A percentile compares a stretch with the other conserved stretches of the same genome.
These are phyloP conservation scores for Leptura quadrifasciata DNA, from an alignment of 2,888 invertebrate species.

Conservation along the genomic window DNA sequence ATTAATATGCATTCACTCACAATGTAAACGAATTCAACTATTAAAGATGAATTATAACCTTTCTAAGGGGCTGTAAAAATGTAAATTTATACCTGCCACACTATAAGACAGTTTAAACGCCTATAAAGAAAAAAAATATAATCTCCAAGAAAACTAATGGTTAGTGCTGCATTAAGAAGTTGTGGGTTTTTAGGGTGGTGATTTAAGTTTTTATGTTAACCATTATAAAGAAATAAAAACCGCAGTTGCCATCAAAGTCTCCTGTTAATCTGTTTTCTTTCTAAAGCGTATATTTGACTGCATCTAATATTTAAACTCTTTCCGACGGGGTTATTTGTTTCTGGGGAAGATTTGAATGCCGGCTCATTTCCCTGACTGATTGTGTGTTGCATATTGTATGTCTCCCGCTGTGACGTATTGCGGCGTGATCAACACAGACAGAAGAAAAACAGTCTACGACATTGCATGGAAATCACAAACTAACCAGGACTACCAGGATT, in stretches of 20 bases:
- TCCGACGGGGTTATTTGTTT: constrained; percentile 61
- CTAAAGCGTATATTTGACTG: constrained; percentile 39
- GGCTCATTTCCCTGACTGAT: constrained; percentile 67
- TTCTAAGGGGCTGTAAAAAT: constrained; percentile 26
- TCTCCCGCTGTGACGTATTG: constrained; percentile 43
- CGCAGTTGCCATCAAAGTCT: constrained; percentile 44
- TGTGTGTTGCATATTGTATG: constrained; percentile 57
- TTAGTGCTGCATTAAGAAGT: constrained; percentile 12
- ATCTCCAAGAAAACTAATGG: constrained; percentile 19
- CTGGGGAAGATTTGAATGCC: constrained; percentile 69
- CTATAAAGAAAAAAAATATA: constrained; percentile 28
- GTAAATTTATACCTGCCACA: constrained; percentile 34
- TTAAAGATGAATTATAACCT: constrained; percentile 29
- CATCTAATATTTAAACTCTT: constrained; percentile 59
- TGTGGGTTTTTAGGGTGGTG: constrained; percentile 22
- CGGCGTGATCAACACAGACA: constrained; percentile 23
- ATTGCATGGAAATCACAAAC: constrained; percentile 30
- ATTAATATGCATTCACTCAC: background rate
- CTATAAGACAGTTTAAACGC: constrained; percentile 20
- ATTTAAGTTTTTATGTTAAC: constrained; percentile 13
- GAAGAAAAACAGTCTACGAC: background rate
- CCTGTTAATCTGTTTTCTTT: constrained; percentile 46
- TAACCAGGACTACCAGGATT: constrained; percentile 29
- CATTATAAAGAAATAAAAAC: constrained; percentile 14
- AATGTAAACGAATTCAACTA: background rate